A percentile compares a stretch with the other conserved stretches of the same genome.
phyloP scores from a whole-genome alignment of 2,797 vertebrate genomes.

The Myotis pilosus region DNA sequence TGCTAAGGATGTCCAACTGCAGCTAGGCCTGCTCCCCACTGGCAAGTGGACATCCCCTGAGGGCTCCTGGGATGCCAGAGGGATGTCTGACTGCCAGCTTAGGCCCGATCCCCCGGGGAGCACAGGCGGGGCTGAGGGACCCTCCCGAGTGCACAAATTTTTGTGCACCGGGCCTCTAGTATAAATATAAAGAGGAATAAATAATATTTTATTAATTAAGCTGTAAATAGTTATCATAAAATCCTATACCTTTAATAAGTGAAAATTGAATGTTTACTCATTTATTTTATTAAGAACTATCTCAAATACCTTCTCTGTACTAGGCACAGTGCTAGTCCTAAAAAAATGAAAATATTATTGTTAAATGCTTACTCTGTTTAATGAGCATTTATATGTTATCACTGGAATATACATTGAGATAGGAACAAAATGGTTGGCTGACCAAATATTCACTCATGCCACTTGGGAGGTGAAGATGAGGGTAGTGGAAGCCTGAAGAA shows the following conservation, averaged over 20 bases:
- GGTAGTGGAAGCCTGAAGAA: not conserved
- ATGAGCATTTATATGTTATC: not conserved
- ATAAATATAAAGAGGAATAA: not conserved
- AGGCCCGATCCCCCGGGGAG: too few species aligned
- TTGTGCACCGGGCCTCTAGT: too few species aligned
- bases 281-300: not conserved
- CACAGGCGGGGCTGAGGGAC: too few species aligned
- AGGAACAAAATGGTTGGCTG: not conserved
- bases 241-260: not conserved
- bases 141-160: too few species aligned
- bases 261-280: not conserved
- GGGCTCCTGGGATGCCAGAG: too few species aligned
- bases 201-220: not conserved
- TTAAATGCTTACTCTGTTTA: not conserved
- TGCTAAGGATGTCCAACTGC: too few species aligned
- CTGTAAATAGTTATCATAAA: not conserved
- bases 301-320: not conserved
- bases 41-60: too few species aligned
- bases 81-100: too few species aligned
- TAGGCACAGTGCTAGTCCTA: not conserved
- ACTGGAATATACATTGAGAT: not conserved
- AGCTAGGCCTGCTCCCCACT: too few species aligned
- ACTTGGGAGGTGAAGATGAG: not conserved
- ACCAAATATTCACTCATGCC: not conserved
- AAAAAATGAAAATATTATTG: constrained; percentile 25